A percentile compares a stretch with the other conserved stretches of the same genome.
These are phyloP conservation scores for Semnopithecus entellus DNA, from an alignment of 2,113 vertebrate genomes.

Conservation along the genomic window DNA sequence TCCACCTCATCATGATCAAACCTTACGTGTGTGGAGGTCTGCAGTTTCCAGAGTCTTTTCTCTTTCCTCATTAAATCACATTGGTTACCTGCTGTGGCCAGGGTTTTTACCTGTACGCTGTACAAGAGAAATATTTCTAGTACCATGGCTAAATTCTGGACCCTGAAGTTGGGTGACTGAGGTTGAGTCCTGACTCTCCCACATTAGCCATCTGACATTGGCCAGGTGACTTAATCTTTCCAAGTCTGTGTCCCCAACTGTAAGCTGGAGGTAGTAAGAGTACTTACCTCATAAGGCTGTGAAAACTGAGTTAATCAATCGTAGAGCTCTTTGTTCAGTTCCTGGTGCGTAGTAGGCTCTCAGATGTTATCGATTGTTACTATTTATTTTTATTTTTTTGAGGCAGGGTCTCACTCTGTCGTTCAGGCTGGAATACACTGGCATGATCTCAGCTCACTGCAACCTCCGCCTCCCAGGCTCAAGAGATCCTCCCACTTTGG, in stretches of 20 bases:
- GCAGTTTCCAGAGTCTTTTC: background rate
- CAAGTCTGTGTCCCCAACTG: background rate
- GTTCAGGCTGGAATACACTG: too few species aligned
- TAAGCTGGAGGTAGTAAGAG: background rate
- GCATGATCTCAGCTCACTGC: too few species aligned
- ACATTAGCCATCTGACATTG: background rate
- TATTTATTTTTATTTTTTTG: too few species aligned
- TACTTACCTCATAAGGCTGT: background rate
- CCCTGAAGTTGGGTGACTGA: background rate
- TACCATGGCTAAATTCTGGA: background rate
- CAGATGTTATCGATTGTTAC: background rate
- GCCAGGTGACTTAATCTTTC: background rate
- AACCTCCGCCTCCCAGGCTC: too few species aligned
- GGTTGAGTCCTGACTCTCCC: background rate
- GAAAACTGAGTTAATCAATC: background rate
- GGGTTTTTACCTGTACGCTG: fast-evolving
- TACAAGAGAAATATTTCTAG: background rate
- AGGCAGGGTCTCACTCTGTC: too few species aligned
- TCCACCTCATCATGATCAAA: background rate
- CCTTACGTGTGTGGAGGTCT: background rate
- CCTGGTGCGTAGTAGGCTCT: background rate
- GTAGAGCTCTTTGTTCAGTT: background rate
- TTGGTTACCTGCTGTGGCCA: background rate
- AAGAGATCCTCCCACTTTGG: too few species aligned
- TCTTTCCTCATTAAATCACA: fast-evolving